A percentile compares a stretch with the other conserved stretches of the same genome.
Evolutionary conservation across 2,113 vertebrate genomes (phyloP).

Genomic region (Apaloderma vittatum): DNA sequence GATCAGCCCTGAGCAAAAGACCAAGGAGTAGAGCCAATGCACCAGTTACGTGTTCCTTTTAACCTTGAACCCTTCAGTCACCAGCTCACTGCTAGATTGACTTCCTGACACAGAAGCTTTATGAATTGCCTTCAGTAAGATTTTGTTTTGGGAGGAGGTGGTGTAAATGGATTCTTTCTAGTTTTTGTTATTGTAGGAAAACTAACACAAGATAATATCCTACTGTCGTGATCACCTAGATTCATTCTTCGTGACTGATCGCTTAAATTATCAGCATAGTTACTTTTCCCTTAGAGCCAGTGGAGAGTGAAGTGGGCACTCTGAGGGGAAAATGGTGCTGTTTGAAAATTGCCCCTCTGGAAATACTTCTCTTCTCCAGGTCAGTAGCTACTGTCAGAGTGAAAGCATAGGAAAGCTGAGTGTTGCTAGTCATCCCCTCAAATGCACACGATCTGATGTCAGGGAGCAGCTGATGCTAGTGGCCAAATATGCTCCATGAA

Average conservation of each 20-base stretch:
- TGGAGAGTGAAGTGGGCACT: background rate
- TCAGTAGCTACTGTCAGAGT: background rate
- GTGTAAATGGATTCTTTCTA: background rate
- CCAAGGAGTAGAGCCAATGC: background rate
- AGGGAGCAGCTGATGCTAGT: background rate
- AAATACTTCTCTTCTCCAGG: background rate
- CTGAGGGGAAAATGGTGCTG: background rate
- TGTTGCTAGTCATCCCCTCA: background rate
- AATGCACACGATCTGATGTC: background rate
- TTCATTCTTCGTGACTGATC: background rate
- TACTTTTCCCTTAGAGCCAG: background rate
- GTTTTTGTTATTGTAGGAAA: background rate
- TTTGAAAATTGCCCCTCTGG: background rate
- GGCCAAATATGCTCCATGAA: background rate
- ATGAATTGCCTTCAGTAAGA: rapidly evolving
- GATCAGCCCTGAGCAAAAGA: background rate
- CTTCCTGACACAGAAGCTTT: background rate
- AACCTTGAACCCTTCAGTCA: background rate
- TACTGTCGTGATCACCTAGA: background rate
- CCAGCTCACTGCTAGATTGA: background rate
- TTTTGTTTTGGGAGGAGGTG: background rate
- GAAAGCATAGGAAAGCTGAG: background rate
- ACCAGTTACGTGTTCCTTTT: background rate
- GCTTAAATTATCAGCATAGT: background rate
- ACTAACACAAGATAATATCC: background rate